These are phyloP conservation scores for Therioaphis trifolii DNA, from an alignment of 2,888 invertebrate species.

Conservation along the genomic window DNA sequence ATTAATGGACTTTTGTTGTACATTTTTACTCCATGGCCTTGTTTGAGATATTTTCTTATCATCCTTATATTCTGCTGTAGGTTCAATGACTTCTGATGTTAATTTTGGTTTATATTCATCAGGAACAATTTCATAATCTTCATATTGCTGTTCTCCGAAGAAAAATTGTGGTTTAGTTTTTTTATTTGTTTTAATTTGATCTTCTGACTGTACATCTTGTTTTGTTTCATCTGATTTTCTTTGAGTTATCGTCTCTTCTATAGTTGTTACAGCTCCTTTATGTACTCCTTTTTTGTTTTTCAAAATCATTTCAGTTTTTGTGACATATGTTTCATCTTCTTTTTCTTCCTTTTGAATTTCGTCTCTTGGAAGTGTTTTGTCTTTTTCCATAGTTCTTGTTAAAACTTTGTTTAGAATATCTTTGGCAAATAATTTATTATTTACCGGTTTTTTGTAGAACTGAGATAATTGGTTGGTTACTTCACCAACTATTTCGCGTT, in stretches of 20 bases:
- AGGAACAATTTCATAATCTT: conserved; percentile 39
- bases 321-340: neutral
- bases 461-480: conserved; percentile 30
- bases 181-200: neutral
- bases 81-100: conserved; percentile 59
- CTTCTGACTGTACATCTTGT: neutral
- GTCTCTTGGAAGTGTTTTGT: conserved; percentile 37
- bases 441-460: neutral
- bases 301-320: neutral
- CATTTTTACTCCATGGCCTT: neutral
- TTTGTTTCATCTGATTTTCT: neutral
- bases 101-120: conserved; percentile 51
- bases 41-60: neutral
- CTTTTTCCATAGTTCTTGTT: conserved; percentile 56
- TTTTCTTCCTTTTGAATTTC: neutral
- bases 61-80: neutral
- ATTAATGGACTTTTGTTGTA: neutral
- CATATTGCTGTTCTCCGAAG: conserved; percentile 50
- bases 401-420: conserved; percentile 48
- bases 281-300: neutral
- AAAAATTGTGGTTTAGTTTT: neutral
- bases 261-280: accelerated
- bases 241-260: neutral
- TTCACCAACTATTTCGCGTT: conserved; percentile 33
- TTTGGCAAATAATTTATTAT: conserved; percentile 29